Percentiles rank a stretch among this genome's conserved stretches.
phyloP scores from a whole-genome alignment of 2,888 invertebrate species.

The Agonopterix alstromeriana region DNA sequence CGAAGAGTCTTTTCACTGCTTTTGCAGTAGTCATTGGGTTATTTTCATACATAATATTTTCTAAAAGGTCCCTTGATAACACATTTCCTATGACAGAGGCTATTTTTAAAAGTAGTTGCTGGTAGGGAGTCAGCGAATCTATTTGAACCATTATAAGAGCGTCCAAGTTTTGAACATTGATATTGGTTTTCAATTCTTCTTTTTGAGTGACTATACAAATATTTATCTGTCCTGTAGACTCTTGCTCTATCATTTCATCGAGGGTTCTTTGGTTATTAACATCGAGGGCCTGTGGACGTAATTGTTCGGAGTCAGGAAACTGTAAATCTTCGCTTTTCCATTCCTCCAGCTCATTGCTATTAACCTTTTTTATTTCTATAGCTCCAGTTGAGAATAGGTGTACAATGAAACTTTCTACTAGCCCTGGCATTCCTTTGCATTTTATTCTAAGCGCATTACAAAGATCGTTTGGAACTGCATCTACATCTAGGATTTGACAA shows the following conservation, averaged over 20 bases:
- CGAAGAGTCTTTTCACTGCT: conserved; percentile 74
- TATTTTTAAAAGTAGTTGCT: conserved; percentile 78
- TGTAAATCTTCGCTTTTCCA: conserved; percentile 42
- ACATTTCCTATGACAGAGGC: conserved; percentile 76
- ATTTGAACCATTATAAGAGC: conserved; percentile 72
- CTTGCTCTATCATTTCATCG: conserved; percentile 36
- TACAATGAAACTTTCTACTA: conserved; percentile 69
- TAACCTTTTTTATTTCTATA: conserved; percentile 45
- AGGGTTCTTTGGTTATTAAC: conserved; percentile 38
- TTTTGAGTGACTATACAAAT: conserved; percentile 53
- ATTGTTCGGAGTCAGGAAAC: conserved; percentile 42
- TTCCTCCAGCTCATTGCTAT: conserved; percentile 31
- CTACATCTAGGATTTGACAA: conserved; percentile 78
- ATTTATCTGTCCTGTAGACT: conserved; percentile 33
- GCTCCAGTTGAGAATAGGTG: conserved; percentile 68
- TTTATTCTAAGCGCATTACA: conserved; percentile 57
- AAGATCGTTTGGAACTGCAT: conserved; percentile 72
- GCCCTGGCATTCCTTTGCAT: conserved; percentile 71
- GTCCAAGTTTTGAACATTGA: conserved; percentile 59
- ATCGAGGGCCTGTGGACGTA: conserved; percentile 53
- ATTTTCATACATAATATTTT: conserved; percentile 73
- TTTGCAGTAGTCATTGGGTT: conserved; percentile 58
- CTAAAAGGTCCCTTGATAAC: conserved; percentile 69
- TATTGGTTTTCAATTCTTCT: conserved; percentile 48
- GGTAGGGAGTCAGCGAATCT: conserved; percentile 75